Evolutionary conservation across 2,888 invertebrate species (phyloP).

Genomic region (Gastracanthus pulcherrimus): DNA sequence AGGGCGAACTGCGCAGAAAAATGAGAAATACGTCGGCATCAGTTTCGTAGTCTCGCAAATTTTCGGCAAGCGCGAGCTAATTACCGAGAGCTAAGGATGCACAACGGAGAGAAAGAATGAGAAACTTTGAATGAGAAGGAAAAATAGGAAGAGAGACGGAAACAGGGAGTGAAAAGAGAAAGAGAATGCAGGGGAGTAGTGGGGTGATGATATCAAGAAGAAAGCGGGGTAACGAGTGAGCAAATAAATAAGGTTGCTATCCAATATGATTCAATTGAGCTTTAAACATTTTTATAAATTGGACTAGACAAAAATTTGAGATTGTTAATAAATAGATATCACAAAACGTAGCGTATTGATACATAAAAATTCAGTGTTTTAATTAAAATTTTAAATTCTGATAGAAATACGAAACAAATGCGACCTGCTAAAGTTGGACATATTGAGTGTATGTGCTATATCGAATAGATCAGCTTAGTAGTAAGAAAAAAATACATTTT

Average conservation of each 20-base stretch:
- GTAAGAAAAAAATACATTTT: too few species aligned
- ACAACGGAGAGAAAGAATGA: background rate
- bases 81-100: conserved; percentile 62
- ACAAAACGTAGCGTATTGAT: too few species aligned
- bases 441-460: too few species aligned
- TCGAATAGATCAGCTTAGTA: too few species aligned
- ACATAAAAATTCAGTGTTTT: too few species aligned
- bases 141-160: background rate
- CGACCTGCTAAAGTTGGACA: too few species aligned
- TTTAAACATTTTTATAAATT: too few species aligned
- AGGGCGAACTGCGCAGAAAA: conserved; percentile 45
- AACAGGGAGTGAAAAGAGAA: background rate
- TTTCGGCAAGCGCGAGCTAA: conserved; percentile 68
- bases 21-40: conserved; percentile 57
- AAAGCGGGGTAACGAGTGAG: background rate
- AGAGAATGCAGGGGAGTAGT: background rate
- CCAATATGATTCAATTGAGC: too few species aligned
- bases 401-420: too few species aligned
- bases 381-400: too few species aligned
- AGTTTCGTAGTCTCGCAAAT: conserved; percentile 63
- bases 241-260: background rate
- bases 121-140: conserved; percentile 1
- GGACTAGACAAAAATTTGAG: too few species aligned
- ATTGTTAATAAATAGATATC: too few species aligned
- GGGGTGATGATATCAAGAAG: background rate